Evolutionary conservation across 2,797 vertebrate species (phyloP).

Genomic region (Arrhamphus sclerolepis): DNA sequence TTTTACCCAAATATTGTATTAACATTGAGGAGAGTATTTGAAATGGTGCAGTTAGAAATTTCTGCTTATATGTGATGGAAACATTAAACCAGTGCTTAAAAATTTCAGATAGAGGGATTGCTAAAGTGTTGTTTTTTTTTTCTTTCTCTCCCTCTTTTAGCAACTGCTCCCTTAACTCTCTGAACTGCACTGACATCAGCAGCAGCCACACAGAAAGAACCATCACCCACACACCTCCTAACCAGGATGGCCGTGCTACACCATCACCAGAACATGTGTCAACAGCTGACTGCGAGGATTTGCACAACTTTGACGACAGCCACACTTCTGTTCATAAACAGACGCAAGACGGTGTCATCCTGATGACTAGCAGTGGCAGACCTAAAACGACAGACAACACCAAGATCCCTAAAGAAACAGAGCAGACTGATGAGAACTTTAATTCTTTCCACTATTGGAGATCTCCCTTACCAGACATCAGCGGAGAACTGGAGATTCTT

Average conservation of each 20-base stretch:
- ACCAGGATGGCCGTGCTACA: conserved; percentile 71
- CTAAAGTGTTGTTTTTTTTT: not conserved
- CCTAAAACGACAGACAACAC: conserved; percentile 53
- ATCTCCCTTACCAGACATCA: conserved; percentile 89
- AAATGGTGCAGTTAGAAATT: too few relatives aligned
- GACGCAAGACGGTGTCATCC: conserved; percentile 14
- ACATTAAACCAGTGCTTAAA: too few relatives aligned
- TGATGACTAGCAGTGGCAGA: conserved; percentile 32
- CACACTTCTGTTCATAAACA: conserved; percentile 32
- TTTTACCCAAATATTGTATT: too few relatives aligned
- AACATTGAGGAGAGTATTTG: too few relatives aligned
- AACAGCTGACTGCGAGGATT: conserved; percentile 51
- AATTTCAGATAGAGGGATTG: not conserved
- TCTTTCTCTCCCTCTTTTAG: conserved; percentile 42
- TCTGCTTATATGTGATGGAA: too few relatives aligned
- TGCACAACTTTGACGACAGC: conserved; percentile 54
- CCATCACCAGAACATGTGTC: conserved; percentile 59
- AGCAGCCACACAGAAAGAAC: conserved; percentile 56
- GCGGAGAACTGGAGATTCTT: conserved; percentile 85
- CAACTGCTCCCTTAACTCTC: conserved; percentile 69
- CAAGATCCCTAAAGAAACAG: conserved; percentile 55
- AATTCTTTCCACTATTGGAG: conserved; percentile 90
- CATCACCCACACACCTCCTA: conserved; percentile 63
- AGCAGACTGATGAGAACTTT: conserved; percentile 80
- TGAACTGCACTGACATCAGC: conserved; percentile 63